phyloP scores from a whole-genome alignment of 1,140 invertebrate species.

The Eufriesea mexicana region DNA sequence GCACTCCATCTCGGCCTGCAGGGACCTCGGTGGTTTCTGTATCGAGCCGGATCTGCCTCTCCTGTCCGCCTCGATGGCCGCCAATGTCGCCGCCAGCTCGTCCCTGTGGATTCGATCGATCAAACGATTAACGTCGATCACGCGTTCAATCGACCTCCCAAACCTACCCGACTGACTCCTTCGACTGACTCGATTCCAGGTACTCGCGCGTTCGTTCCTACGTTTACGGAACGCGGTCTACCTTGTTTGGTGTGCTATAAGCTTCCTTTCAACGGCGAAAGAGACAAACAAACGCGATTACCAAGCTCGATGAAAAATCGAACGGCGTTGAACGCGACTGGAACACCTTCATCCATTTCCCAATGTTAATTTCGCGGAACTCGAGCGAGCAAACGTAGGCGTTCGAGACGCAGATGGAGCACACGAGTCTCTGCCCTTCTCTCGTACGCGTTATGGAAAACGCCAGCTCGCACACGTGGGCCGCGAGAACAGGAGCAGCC shows the following conservation, averaged over 20 bases:
- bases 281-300: constrained; percentile 4
- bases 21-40: constrained; percentile 82
- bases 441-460: background rate
- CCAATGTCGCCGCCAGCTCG: constrained; percentile 76
- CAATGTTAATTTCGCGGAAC: background rate
- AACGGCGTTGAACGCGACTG: background rate
- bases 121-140: background rate
- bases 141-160: background rate
- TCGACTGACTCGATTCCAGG: background rate
- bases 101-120: constrained; percentile 67
- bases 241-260: background rate
- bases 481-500: background rate
- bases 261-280: background rate
- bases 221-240: background rate
- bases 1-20: constrained; percentile 90
- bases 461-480: background rate
- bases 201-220: no score
- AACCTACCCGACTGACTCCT: no score
- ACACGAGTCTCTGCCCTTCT: background rate
- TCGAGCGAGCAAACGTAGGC: background rate
- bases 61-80: constrained; percentile 73
- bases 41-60: constrained; percentile 76
- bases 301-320: background rate
- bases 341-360: background rate
- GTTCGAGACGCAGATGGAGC: background rate